Percentiles rank a stretch among this genome's conserved stretches.
These are phyloP conservation scores for Tuta absoluta DNA, from an alignment of 2,888 invertebrate species.

Conservation along the genomic window DNA sequence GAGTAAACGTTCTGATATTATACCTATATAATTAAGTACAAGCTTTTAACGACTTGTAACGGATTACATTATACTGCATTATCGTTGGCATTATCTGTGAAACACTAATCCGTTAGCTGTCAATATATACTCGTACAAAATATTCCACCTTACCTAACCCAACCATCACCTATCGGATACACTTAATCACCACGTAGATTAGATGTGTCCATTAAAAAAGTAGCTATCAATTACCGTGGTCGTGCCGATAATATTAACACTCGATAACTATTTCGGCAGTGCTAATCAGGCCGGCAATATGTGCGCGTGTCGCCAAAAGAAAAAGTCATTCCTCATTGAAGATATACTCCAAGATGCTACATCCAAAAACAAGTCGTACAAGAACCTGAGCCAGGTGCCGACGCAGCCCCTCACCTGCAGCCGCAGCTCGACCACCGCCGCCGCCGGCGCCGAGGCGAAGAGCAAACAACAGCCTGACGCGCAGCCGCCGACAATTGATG, in stretches of 20 bases:
- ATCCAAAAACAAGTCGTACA: slow-evolving; percentile 53
- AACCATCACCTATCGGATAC: slow-evolving; percentile 32
- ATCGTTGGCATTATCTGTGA: slow-evolving; percentile 28
- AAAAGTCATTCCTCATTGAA: slow-evolving; percentile 66
- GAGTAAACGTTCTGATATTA: neutral
- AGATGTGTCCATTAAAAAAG: slow-evolving; percentile 73
- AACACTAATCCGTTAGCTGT: slow-evolving; percentile 27
- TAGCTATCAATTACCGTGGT: slow-evolving; percentile 74
- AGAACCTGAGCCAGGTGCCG: slow-evolving; percentile 56
- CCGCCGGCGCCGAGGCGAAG: neutral
- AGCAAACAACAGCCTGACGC: slow-evolving; percentile 26
- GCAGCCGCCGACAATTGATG: slow-evolving; percentile 25
- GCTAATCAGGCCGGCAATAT: slow-evolving; percentile 55
- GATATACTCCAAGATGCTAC: slow-evolving; percentile 63
- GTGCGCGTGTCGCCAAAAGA: slow-evolving; percentile 74
- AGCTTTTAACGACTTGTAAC: slow-evolving; percentile 27
- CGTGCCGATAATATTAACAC: slow-evolving; percentile 54
- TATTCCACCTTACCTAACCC: slow-evolving; percentile 24
- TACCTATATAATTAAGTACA: slow-evolving; percentile 19
- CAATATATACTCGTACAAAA: slow-evolving; percentile 29
- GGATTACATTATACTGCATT: slow-evolving; percentile 29
- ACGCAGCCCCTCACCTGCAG: slow-evolving; percentile 53
- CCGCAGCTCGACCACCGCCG: slow-evolving; percentile 25
- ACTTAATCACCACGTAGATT: slow-evolving; percentile 60
- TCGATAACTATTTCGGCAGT: slow-evolving; percentile 73